These are phyloP conservation scores for Callosobruchus maculatus DNA, from an alignment of 2,888 invertebrate genomes.

Conservation along the genomic window DNA sequence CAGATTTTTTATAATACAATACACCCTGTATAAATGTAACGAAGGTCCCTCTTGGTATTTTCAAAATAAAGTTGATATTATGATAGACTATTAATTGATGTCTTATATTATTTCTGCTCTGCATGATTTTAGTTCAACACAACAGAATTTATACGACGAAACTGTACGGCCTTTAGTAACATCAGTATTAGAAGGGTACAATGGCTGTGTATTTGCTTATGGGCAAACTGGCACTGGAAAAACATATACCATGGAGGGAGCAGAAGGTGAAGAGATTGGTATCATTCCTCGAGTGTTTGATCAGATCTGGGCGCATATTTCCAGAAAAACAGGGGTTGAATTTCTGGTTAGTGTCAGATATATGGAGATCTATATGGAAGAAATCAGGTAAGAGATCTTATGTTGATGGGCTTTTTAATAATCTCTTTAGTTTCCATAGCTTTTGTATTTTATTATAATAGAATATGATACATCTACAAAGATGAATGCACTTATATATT, in stretches of 20 bases:
- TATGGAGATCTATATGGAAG: constrained; percentile 95
- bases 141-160: constrained; percentile 92
- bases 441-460: neutral
- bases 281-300: constrained; percentile 91
- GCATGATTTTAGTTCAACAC: constrained; percentile 66
- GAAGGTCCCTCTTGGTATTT: too few relatives aligned
- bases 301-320: constrained; percentile 95
- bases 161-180: constrained; percentile 92
- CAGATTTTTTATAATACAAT: too few relatives aligned
- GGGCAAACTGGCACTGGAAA: constrained; percentile 98
- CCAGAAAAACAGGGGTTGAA: constrained; percentile 85
- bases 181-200: constrained; percentile 95
- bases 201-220: constrained; percentile 99
- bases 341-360: constrained; percentile 96
- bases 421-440: constrained; percentile 1
- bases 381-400: constrained; percentile 59
- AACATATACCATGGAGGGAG: constrained; percentile 74
- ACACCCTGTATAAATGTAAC: too few relatives aligned
- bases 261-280: constrained; percentile 30
- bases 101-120: too few relatives aligned
- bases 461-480: too few relatives aligned
- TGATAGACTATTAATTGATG: too few relatives aligned
- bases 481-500: too few relatives aligned
- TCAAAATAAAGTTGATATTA: too few relatives aligned
- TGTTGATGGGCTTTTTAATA: neutral